A percentile compares a stretch with the other conserved stretches of the same genome.
These are phyloP conservation scores for Laothoe populi DNA, from an alignment of 2,888 invertebrate genomes.

Conservation along the genomic window DNA sequence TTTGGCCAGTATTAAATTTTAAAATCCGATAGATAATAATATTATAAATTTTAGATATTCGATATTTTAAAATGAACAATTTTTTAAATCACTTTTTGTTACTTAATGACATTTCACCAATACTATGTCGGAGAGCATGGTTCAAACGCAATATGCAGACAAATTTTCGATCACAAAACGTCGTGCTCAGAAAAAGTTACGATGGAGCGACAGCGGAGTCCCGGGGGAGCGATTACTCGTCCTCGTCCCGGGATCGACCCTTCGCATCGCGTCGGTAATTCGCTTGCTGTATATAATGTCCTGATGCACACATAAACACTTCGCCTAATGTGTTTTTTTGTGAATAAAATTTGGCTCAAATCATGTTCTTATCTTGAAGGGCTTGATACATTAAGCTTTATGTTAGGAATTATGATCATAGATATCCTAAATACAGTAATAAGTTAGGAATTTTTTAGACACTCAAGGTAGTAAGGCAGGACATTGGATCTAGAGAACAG, in stretches of 20 bases:
- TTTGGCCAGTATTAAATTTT: too few species aligned
- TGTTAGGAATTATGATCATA: too few species aligned
- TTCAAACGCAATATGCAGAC: conserved; percentile 36
- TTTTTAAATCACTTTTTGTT: not conserved
- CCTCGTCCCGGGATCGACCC: conserved; percentile 37
- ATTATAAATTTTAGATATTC: too few species aligned
- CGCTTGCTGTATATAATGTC: conserved; percentile 42
- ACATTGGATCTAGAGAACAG: too few species aligned
- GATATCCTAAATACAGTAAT: too few species aligned
- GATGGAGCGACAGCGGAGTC: conserved; percentile 46
- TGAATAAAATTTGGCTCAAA: not conserved
- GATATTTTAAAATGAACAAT: too few species aligned
- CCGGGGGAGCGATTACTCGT: conserved; percentile 48
- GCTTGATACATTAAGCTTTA: too few species aligned
- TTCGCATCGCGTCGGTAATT: conserved; percentile 34
- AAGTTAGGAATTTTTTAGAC: too few species aligned
- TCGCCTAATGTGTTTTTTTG: conserved; percentile 35
- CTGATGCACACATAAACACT: conserved; percentile 42
- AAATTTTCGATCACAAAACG: conserved; percentile 35
- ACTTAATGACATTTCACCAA: not conserved
- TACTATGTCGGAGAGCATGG: not conserved
- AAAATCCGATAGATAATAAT: too few species aligned
- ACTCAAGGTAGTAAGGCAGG: too few species aligned
- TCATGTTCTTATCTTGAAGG: not conserved
- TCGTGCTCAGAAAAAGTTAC: conserved; percentile 36